phyloP scores from a whole-genome alignment of 2,113 vertebrate genomes.

The Ramphastos sulfuratus region DNA sequence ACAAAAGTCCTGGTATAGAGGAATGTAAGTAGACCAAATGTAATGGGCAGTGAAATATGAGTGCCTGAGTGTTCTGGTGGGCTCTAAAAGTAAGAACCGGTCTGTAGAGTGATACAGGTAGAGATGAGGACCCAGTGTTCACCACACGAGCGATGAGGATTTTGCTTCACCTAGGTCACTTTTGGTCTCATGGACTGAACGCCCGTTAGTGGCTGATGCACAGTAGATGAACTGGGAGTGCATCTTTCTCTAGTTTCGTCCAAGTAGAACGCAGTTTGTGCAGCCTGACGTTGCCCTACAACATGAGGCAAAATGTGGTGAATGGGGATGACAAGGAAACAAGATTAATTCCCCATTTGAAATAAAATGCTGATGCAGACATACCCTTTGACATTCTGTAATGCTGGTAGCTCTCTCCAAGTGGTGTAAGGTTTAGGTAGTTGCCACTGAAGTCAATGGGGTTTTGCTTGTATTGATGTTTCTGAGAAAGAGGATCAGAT shows the following conservation, averaged over 20 bases:
- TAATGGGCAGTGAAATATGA: background rate
- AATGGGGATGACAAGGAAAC: background rate
- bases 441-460: background rate
- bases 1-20: background rate
- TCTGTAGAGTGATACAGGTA: background rate
- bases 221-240: background rate
- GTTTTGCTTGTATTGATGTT: background rate
- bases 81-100: background rate
- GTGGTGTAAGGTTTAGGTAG: background rate
- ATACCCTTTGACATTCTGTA: background rate
- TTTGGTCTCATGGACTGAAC: background rate
- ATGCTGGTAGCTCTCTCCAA: background rate
- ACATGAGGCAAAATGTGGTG: background rate
- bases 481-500: slow-evolving; percentile 19
- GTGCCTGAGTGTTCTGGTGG: background rate
- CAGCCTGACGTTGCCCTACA: background rate
- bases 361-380: background rate
- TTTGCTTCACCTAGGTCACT: rapidly evolving
- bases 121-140: background rate
- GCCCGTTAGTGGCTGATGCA: background rate
- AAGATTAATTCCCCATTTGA: background rate
- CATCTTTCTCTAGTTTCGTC: background rate
- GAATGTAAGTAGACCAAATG: background rate
- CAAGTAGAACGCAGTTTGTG: background rate
- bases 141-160: background rate